A percentile compares a stretch with the other conserved stretches of the same genome.
Conservation (phyloP, 2,113 vertebrate species). For the Canis aureus region DNA sequence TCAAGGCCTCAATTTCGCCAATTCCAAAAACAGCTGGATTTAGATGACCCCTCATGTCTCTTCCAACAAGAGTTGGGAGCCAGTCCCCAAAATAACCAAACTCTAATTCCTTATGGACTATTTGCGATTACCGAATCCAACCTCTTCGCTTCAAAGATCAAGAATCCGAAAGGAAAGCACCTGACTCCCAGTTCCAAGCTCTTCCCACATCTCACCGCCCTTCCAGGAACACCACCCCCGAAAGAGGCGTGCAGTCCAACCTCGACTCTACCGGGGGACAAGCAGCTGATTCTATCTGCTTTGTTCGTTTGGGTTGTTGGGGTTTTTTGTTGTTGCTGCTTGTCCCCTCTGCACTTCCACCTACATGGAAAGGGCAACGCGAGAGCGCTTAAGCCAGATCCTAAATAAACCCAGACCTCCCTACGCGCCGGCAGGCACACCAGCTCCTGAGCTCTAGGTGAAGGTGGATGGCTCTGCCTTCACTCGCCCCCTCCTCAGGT, state of each 20-base stretch:
- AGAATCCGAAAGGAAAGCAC: background rate
- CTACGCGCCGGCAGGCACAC: background rate
- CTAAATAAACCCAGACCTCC: background rate
- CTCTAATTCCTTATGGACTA: background rate
- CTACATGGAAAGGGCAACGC: background rate
- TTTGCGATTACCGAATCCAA: background rate
- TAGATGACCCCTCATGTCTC: background rate
- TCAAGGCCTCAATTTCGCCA: background rate
- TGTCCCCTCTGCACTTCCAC: background rate
- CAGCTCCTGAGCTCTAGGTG: background rate
- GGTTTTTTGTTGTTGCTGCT: too few relatives aligned
- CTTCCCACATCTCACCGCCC: background rate
- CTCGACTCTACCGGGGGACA: background rate
- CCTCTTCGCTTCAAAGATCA: background rate
- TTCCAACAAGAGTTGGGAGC: background rate
- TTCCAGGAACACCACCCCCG: background rate
- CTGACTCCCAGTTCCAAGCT: background rate
- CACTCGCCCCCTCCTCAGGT: too few relatives aligned
- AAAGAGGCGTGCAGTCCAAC: background rate
- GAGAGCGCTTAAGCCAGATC: background rate
- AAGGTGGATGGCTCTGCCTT: conserved; percentile 6
- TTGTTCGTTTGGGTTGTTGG: background rate
- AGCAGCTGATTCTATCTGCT: background rate
- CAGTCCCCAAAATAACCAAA: background rate
- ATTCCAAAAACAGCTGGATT: background rate